Evolutionary conservation across 2,888 invertebrate genomes (phyloP).

Genomic region (Lepidocyrtoides sp.): DNA sequence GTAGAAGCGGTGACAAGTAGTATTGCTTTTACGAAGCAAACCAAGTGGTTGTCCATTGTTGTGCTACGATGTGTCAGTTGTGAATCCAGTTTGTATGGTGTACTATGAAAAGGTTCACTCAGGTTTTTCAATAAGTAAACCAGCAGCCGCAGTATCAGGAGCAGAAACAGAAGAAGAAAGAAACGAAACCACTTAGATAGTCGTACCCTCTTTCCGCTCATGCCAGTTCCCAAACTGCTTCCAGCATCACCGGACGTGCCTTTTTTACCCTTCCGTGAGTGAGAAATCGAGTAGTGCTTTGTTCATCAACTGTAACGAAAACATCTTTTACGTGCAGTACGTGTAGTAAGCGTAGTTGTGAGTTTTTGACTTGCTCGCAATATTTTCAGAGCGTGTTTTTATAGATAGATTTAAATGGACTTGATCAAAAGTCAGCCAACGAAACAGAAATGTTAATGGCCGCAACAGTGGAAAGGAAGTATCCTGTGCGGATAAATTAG

Average conservation of each 20-base stretch:
- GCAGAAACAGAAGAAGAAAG: background rate
- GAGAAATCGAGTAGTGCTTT: conserved; percentile 46
- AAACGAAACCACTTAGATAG: conserved; percentile 57
- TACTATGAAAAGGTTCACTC: background rate
- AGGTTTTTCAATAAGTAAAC: conserved; percentile 19
- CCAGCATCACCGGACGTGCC: conserved; percentile 80
- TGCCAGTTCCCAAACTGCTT: conserved; percentile 78
- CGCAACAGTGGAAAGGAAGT: conserved; percentile 56
- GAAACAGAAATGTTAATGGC: conserved; percentile 76
- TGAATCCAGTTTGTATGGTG: background rate
- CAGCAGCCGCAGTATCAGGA: conserved; percentile 1
- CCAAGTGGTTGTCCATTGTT: conserved; percentile 75
- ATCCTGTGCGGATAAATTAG: conserved; percentile 63
- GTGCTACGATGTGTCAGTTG: background rate
- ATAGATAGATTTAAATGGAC: conserved; percentile 70
- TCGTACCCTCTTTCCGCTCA: conserved; percentile 78
- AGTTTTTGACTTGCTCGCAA: background rate
- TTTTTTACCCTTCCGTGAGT: conserved; percentile 77
- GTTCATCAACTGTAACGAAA: conserved; percentile 73
- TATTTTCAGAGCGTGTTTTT: conserved; percentile 61
- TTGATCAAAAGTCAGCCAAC: conserved; percentile 67
- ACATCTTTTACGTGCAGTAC: conserved; percentile 38
- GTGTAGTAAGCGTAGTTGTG: background rate
- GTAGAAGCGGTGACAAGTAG: background rate
- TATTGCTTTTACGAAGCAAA: conserved; percentile 3